Evolutionary conservation across 2,797 vertebrate species (phyloP).

Genomic region (Nyctibius grandis): DNA sequence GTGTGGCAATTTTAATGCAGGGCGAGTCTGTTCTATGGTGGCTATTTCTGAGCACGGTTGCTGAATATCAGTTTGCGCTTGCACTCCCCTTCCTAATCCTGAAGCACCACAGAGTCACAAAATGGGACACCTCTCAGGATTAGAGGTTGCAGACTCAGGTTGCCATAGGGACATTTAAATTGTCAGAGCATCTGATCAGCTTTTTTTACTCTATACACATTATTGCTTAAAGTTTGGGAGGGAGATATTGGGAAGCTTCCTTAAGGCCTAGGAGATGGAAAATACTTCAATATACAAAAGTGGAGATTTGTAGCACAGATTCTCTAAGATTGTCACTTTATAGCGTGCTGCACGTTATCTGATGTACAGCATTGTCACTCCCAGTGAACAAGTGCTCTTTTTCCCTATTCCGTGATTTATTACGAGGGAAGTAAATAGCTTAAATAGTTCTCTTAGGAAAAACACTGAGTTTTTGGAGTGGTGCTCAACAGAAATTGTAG

Average conservation of each 20-base stretch:
- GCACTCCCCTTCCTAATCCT: neutral
- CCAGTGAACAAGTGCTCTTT: neutral
- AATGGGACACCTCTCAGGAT: neutral
- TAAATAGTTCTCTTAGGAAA: neutral
- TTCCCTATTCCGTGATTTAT: neutral
- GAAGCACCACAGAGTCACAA: no score
- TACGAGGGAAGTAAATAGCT: neutral
- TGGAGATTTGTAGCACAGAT: no score
- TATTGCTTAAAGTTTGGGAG: neutral
- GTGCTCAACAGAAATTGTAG: neutral
- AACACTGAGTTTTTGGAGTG: neutral
- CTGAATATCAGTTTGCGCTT: neutral
- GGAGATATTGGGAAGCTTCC: neutral
- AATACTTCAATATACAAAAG: no score
- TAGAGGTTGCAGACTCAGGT: neutral
- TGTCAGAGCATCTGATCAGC: neutral
- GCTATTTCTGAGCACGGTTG: neutral
- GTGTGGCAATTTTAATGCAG: fast-evolving
- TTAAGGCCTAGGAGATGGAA: neutral
- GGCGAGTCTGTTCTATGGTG: neutral
- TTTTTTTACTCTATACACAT: neutral
- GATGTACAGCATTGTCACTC: fast-evolving
- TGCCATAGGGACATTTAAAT: neutral
- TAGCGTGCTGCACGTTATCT: neutral
- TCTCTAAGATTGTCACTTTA: neutral